Evolutionary conservation across 2,113 vertebrate species (phyloP).

Genomic region (Erythrolamprus reginae): DNA sequence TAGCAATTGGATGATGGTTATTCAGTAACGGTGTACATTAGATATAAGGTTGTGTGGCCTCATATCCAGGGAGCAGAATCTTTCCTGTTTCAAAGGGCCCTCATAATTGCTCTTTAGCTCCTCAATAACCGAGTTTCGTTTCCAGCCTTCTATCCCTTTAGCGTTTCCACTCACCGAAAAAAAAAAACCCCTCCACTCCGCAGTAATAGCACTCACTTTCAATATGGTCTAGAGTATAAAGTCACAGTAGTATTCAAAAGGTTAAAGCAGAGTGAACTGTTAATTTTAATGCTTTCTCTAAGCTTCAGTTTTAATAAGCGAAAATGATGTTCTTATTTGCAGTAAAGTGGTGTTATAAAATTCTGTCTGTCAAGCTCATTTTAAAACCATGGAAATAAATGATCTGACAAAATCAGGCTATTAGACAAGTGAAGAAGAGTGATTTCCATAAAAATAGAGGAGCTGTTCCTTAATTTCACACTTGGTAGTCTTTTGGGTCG

Average conservation of each 20-base stretch:
- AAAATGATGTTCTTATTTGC: conserved; percentile 85
- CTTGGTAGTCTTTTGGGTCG: conserved; percentile 84
- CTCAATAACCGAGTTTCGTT: background rate
- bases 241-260: conserved; percentile 74
- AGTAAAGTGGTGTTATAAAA: conserved; percentile 84
- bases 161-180: background rate
- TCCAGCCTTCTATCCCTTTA: background rate
- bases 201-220: conserved; percentile 30
- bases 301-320: conserved; percentile 83
- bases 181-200: background rate
- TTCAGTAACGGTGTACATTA: background rate
- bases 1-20: background rate
- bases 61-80: background rate
- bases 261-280: conserved; percentile 79
- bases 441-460: conserved; percentile 81
- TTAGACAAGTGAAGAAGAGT: conserved; percentile 83
- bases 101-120: background rate
- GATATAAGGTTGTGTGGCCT: background rate
- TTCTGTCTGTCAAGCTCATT: conserved; percentile 83
- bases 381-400: conserved; percentile 84
- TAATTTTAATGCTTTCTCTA: conserved; percentile 83
- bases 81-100: background rate
- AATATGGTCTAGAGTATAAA: conserved; percentile 55
- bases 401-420: conserved; percentile 83
- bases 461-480: conserved; percentile 84